A percentile compares a stretch with the other conserved stretches of the same genome.
Evolutionary conservation across 1,140 invertebrate species (phyloP).

Genomic region (Drosophila takahashii): DNA sequence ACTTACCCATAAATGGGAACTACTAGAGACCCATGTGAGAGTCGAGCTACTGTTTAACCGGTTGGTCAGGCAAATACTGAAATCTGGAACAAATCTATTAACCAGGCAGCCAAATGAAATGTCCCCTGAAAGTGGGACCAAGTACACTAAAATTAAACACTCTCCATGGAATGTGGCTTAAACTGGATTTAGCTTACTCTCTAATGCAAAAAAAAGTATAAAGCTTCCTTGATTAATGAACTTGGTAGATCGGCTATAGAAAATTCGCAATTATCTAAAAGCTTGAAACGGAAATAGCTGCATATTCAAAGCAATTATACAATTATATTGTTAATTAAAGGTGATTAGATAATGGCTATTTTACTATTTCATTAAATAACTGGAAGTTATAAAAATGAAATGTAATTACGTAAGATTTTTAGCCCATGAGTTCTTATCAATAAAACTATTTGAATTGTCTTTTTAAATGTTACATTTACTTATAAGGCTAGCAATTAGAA

Average conservation of each 20-base stretch:
- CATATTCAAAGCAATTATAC: neutral
- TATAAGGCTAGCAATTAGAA: neutral
- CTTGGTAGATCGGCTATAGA: neutral
- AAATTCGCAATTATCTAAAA: neutral
- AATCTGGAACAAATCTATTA: conserved; percentile 45
- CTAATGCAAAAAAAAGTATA: neutral
- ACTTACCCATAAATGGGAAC: conserved; percentile 25
- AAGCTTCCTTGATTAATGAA: conserved; percentile 3
- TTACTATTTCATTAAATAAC: neutral
- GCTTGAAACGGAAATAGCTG: conserved; percentile 6
- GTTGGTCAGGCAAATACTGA: conserved; percentile 24
- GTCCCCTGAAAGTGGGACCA: conserved; percentile 17
- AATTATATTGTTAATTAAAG: neutral
- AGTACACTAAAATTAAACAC: neutral
- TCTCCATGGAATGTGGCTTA: conserved; percentile 1
- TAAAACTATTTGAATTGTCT: neutral
- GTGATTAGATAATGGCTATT: neutral
- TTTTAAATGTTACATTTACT: neutral
- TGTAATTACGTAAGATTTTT: no score
- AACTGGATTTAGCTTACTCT: conserved; percentile 17
- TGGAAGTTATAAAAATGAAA: neutral
- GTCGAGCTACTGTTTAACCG: conserved; percentile 45
- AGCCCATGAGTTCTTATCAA: neutral
- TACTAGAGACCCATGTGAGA: conserved; percentile 36
- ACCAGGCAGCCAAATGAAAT: conserved; percentile 16